A percentile compares a stretch with the other conserved stretches of the same genome.
These are phyloP conservation scores for Elgonia sp. DNA, from an alignment of 2,888 invertebrate species.

Conservation along the genomic window DNA sequence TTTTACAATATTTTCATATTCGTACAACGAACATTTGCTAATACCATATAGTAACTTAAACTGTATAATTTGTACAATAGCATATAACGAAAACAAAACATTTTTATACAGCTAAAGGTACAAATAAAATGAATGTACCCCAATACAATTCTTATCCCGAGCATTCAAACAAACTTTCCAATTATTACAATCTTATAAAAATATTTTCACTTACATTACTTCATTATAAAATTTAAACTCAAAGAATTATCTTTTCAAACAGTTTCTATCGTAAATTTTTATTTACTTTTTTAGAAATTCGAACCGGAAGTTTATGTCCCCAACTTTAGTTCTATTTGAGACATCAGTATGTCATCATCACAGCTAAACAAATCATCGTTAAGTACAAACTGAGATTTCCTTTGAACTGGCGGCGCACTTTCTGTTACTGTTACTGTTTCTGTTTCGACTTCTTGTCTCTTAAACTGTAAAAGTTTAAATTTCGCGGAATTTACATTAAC, in stretches of 20 bases:
- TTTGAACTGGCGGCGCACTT: neutral
- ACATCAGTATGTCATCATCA: slow-evolving; percentile 83
- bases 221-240: neutral
- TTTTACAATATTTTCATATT: neutral
- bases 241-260: neutral
- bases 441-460: slow-evolving; percentile 41
- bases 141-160: neutral
- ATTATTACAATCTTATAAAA: slow-evolving; percentile 3
- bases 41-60: neutral
- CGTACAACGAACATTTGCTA: neutral
- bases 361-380: slow-evolving; percentile 57
- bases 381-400: slow-evolving; percentile 1
- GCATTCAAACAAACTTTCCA: neutral
- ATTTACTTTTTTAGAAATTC: neutral
- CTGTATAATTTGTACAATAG: neutral
- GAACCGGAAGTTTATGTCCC: neutral
- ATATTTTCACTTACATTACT: neutral
- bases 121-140: neutral
- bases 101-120: neutral
- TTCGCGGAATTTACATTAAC: slow-evolving; percentile 22
- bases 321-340: slow-evolving; percentile 82
- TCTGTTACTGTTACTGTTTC: slow-evolving; percentile 18
- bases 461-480: slow-evolving; percentile 58
- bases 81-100: neutral
- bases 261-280: no score